Evolutionary conservation across 2,113 vertebrate species (phyloP), one percentile per base, ranked within the genome.

Genomic region (Myotis yumanensis): DNA sequence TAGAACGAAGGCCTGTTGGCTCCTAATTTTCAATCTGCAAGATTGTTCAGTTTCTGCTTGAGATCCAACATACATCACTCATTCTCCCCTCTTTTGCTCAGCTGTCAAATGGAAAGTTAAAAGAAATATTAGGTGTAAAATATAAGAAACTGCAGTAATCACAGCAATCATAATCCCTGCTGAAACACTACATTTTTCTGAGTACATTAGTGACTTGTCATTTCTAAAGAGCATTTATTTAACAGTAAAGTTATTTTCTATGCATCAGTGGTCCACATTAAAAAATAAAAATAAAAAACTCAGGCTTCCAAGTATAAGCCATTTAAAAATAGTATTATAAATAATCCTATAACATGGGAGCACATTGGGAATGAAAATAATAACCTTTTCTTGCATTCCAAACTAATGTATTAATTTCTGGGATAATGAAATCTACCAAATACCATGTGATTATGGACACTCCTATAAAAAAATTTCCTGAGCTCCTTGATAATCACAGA

Each of bases 191-290:
- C 17, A 57, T 48, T 86, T 79, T 95, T 73, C 77, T 95, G 43
- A 71, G 51, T 64, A 59, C 0, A 40, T 94, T 77, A 88, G 72
- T 90, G 40, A 93, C 11, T 88, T 89, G 23, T 94, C 69, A 87
- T 90, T 96, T 95, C 79, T 86, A 91, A 95, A 91, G 66, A 95
- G 30, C 69, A 76, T 91, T 95, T 94, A 73, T 75, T 92, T 94
- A 90, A 40, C 32, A 83, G 64, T 76, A 64, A 69, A 86, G 64
- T 89, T 82, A 92, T 92, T 94, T 92, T 94, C 35, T 77, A 76
- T 76, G 32, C 20, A 76, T 87, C 59, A 81, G 57, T 91, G 66
- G 17, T 32, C 72, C 52, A 62, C 14, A 46, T 75, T 79, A 66
- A 93, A 90, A 86, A 84, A 72, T 10, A 75, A 83, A 59, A 69